Conservation (phyloP, 2,888 invertebrate genomes). For the Mycalesis mineus region DNA sequence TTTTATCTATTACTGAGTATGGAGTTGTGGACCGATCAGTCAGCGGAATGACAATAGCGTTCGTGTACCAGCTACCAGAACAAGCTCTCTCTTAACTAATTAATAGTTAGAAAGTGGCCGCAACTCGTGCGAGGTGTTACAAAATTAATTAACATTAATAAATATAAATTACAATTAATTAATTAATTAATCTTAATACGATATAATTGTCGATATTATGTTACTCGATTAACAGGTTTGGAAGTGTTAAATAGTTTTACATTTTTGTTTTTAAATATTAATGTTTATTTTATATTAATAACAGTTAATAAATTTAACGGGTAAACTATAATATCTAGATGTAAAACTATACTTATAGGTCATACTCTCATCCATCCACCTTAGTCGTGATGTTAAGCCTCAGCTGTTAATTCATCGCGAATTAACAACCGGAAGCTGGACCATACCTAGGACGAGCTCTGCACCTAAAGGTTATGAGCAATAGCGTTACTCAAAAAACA, state of each 20-base stretch:
- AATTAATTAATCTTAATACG: neutral
- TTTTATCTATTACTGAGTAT: no score
- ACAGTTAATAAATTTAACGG: no score
- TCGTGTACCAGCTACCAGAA: constrained; percentile 8
- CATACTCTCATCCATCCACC: no score
- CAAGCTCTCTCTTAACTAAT: constrained; percentile 10
- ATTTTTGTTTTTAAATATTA: neutral
- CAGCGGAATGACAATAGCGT: constrained; percentile 5
- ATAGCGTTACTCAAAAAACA: no score
- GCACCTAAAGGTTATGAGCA: no score
- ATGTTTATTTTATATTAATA: no score
- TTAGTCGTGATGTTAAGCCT: no score
- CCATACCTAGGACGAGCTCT: no score
- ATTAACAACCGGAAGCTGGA: no score
- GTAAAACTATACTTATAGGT: no score
- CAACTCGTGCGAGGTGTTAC: neutral
- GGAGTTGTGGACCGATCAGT: constrained; percentile 2
- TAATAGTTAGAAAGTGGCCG: constrained; percentile 7
- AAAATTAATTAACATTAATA: constrained; percentile 4
- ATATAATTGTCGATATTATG: neutral
- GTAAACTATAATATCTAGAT: no score
- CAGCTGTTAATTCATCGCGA: no score
- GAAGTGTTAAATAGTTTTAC: neutral
- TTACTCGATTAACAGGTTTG: neutral
- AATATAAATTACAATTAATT: neutral